Base-by-base conservation (phyloP, 64 coral and sea anemone species). In the Pocillopora verrucosa region DNA sequence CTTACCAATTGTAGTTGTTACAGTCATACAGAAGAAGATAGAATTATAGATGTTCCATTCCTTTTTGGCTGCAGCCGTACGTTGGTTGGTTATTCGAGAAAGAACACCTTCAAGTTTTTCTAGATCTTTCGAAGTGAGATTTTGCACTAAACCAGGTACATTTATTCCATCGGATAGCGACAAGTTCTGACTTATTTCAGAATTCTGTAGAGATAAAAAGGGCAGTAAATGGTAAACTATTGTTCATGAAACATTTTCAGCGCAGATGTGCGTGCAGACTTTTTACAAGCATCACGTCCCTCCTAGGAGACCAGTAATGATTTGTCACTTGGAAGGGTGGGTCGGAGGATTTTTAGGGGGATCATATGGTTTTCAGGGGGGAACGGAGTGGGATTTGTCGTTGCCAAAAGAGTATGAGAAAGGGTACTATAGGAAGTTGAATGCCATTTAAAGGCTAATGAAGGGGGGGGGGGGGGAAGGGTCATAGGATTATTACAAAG, bases 11-110 rank as follows among this genome's bases (percentile, higher is more conserved):
- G 94, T 96, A 38, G 94, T 96, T 13, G 92, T 90, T 25, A 96
- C 94, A 11, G 94, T 96, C 91, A 96, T 90, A 34, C 94, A 96
- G 78, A 96, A 96, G 60, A 93, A 96, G 51, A 96, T 93, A 16
- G 94, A 96, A n/a, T 96, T 96, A 15, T 93, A 60, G 62, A 90
- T 82, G 25, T 65, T 93, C 94, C 94, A 96, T 22, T 96, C 88
- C 35, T 83, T 63, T 87, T 91, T 93, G 1, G 83, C 62, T 5
- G 94, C 91, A 9, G 83, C 83, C 6, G 45, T 51, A 60, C 94
- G 87, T 16, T 74, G n/a, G 34, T 62, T 61, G 63, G 74, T 92
- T 30, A 96, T 93, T 84, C 78, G 56, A 37, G 61, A 62, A 34
- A 96, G 68, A 35, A 93, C 30, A 19, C 61, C 75, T 69, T 96